A percentile compares a stretch with the other conserved stretches of the same genome.
Conservation (phyloP, 2,888 invertebrate genomes). For the Metellina segmentata region DNA sequence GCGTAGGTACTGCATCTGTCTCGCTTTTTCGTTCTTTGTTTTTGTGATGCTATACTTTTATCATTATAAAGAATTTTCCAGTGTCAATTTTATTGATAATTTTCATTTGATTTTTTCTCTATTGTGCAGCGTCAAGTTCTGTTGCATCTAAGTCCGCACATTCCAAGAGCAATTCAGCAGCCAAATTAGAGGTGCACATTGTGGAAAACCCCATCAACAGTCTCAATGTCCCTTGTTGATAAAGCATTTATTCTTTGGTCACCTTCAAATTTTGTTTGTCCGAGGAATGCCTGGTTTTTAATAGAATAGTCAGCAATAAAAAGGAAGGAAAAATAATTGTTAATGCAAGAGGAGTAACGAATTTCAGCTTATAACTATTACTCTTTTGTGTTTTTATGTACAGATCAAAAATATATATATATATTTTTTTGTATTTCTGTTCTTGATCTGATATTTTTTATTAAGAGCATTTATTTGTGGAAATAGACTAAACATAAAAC, state of each 20-base stretch:
- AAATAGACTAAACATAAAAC: neutral
- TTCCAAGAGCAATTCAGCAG: conserved; percentile 54
- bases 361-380: neutral
- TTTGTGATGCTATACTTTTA: too few relatives aligned
- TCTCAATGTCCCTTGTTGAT: conserved; percentile 67
- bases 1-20: too few relatives aligned
- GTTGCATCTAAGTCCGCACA: conserved; percentile 60
- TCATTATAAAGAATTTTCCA: too few relatives aligned
- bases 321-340: neutral
- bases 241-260: neutral
- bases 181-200: conserved; percentile 76
- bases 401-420: neutral
- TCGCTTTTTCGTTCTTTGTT: too few relatives aligned
- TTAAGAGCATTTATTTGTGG: neutral
- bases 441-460: neutral
- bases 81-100: neutral
- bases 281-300: neutral
- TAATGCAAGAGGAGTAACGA: neutral
- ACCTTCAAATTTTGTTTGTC: neutral
- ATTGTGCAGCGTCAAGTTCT: conserved; percentile 23
- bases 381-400: neutral
- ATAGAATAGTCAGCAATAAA: conserved; percentile 7
- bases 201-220: conserved; percentile 74
- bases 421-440: neutral
- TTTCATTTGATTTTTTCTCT: conserved; percentile 26